These are phyloP conservation scores for Glaucopsyche alexis DNA, from an alignment of 2,888 invertebrate genomes.

Conservation along the genomic window DNA sequence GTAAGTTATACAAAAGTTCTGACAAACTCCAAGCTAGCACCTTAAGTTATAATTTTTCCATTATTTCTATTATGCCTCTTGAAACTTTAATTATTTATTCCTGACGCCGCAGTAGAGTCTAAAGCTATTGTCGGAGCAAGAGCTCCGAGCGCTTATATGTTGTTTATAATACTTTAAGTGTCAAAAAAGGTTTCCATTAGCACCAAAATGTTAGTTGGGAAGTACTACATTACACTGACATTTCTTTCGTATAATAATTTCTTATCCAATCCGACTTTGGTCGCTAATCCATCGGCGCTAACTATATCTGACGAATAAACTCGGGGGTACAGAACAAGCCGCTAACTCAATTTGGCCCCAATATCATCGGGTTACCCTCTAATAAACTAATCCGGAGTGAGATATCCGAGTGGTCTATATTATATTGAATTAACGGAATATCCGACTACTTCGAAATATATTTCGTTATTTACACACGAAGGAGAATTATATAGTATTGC, in stretches of 20 bases:
- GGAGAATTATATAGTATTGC: neutral
- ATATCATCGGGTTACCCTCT: constrained; percentile 33
- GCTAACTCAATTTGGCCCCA: constrained; percentile 22
- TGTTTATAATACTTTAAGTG: too few relatives aligned
- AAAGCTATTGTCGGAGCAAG: too few relatives aligned
- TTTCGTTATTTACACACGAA: neutral
- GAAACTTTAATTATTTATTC: too few relatives aligned
- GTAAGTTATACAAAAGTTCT: too few relatives aligned
- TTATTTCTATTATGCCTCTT: too few relatives aligned
- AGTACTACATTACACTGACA: neutral
- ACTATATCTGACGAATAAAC: constrained; percentile 13
- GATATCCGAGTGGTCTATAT: constrained; percentile 49
- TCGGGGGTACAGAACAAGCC: constrained; percentile 1
- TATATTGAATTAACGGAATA: constrained; percentile 5
- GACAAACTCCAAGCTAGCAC: too few relatives aligned
- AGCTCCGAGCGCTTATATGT: too few relatives aligned
- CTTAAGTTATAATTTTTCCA: too few relatives aligned
- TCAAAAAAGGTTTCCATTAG: too few relatives aligned
- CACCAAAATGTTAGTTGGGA: too few relatives aligned
- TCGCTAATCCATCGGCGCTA: constrained; percentile 8
- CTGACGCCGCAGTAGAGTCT: too few relatives aligned
- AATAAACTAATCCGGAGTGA: constrained; percentile 67
- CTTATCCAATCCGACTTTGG: neutral
- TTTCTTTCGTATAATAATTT: neutral
- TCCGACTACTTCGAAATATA: neutral